phyloP scores from a whole-genome alignment of 2,113 vertebrate genomes.

The Hippocampus barbouri region DNA sequence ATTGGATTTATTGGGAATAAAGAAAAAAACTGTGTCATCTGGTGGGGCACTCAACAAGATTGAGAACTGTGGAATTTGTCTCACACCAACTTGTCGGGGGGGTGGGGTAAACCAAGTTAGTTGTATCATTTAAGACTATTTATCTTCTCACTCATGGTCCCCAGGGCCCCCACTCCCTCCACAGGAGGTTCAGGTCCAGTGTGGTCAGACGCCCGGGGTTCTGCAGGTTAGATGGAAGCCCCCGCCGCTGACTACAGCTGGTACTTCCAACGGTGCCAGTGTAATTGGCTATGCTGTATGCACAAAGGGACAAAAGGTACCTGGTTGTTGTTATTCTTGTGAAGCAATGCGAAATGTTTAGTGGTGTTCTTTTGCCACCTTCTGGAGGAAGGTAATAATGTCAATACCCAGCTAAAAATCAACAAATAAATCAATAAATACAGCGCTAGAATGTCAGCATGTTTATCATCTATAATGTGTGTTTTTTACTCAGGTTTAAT shows the following conservation, averaged over 20 bases:
- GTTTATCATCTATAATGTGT: background rate
- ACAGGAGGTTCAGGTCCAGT: slow-evolving; percentile 83
- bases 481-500: no score
- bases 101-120: background rate
- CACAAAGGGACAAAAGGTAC: slow-evolving; percentile 91
- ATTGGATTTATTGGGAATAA: no score
- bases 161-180: slow-evolving; percentile 90
- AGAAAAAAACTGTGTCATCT: no score
- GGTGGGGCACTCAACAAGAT: no score
- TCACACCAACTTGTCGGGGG: background rate
- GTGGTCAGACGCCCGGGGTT: slow-evolving; percentile 75
- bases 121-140: background rate
- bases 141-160: slow-evolving; percentile 14
- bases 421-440: background rate
- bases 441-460: background rate
- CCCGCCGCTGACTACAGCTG: slow-evolving; percentile 78
- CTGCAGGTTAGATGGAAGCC: slow-evolving; percentile 90
- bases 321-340: slow-evolving; percentile 17
- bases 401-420: background rate
- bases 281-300: slow-evolving; percentile 92
- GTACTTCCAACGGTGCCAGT: slow-evolving; percentile 90
- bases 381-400: slow-evolving; percentile 43
- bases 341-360: background rate
- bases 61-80: no score
- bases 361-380: slow-evolving; percentile 61